Conservation (phyloP, 2,797 vertebrate genomes). For the Oryzias dopingdopingensis region DNA sequence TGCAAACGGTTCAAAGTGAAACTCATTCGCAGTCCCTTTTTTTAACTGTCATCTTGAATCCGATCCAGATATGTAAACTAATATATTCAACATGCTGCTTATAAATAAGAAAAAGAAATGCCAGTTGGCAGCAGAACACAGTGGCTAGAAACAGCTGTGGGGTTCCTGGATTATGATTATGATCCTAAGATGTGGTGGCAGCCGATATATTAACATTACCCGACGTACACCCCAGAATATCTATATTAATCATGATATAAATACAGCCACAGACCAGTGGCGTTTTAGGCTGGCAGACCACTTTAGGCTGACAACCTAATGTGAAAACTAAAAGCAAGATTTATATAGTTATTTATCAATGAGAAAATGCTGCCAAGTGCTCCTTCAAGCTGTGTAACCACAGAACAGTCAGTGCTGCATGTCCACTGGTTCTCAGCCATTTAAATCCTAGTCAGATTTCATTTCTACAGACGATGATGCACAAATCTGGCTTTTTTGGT, state of each 20-base stretch:
- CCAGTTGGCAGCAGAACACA: constrained; percentile 6
- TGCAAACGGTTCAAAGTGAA: constrained; percentile 12
- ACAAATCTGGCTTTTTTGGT: not conserved
- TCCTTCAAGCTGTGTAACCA: constrained; percentile 14
- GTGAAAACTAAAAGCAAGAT: constrained; percentile 29
- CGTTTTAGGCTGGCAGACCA: constrained; percentile 32
- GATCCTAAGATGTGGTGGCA: constrained; percentile 15
- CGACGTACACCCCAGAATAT: constrained; percentile 11
- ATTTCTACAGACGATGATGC: not conserved
- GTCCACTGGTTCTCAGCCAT: not conserved
- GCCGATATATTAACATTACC: constrained; percentile 13
- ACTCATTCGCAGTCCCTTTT: constrained; percentile 10
- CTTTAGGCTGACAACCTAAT: constrained; percentile 37
- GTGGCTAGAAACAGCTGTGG: constrained; percentile 4
- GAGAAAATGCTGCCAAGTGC: constrained; percentile 18
- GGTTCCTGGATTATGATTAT: constrained; percentile 23
- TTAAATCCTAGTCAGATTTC: not conserved
- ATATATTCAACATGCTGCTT: constrained; percentile 9
- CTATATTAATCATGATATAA: constrained; percentile 12
- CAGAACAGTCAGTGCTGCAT: constrained; percentile 6
- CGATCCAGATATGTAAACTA: constrained; percentile 7
- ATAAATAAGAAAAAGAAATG: constrained; percentile 12
- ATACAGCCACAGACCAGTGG: constrained; percentile 5
- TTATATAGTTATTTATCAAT: constrained; percentile 18
- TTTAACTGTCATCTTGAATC: constrained; percentile 7